phyloP scores from a whole-genome alignment of 2,797 vertebrate genomes.

The Tauraco hartlaubi region DNA sequence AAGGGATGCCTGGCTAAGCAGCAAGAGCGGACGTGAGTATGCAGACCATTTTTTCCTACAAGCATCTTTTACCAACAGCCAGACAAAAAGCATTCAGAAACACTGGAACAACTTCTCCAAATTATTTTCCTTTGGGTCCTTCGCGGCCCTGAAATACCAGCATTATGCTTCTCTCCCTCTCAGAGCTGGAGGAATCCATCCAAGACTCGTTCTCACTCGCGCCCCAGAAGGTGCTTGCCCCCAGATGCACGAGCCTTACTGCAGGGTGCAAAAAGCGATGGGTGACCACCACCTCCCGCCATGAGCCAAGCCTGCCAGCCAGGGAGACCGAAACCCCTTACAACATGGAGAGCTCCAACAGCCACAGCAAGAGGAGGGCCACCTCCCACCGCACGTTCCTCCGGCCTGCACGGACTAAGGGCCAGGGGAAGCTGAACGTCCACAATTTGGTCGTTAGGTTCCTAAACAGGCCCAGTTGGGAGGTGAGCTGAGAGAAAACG shows the following conservation, averaged over 20 bases:
- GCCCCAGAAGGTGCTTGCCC: background rate
- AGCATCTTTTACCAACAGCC: background rate
- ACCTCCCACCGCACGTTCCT: background rate
- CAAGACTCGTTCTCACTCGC: accelerated
- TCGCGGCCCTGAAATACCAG: background rate
- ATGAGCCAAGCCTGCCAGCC: background rate
- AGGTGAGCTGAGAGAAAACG: accelerated
- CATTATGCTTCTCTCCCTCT: background rate
- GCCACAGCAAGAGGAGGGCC: background rate
- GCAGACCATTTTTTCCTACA: background rate
- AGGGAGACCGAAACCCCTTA: background rate
- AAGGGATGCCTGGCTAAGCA: background rate
- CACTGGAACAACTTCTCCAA: background rate
- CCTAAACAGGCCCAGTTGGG: background rate
- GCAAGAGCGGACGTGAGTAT: background rate
- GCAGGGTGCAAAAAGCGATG: accelerated
- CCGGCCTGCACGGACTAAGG: background rate
- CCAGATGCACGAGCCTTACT: background rate
- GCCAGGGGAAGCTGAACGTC: background rate
- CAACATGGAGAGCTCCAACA: background rate
- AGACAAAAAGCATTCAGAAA: background rate
- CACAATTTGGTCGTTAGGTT: background rate
- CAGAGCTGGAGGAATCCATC: background rate
- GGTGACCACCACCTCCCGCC: background rate
- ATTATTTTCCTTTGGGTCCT: background rate